Evolutionary conservation across 2,888 invertebrate genomes (phyloP).

Genomic region (Dexiosoma caninum): DNA sequence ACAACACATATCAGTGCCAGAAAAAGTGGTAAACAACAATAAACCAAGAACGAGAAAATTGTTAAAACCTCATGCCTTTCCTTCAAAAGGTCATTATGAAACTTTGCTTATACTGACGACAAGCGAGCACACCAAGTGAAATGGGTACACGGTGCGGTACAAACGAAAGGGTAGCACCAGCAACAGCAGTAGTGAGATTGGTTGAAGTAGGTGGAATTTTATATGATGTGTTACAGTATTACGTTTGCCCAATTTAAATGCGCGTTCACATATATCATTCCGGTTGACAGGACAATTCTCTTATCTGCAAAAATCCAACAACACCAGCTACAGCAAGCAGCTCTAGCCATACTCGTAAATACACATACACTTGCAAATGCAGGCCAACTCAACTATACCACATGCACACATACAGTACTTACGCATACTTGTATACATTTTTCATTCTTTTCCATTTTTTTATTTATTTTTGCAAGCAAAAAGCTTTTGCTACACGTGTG

Average conservation of each 20-base stretch:
- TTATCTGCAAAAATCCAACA: conserved; percentile 80
- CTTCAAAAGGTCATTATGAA: conserved; percentile 48
- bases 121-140: conserved; percentile 12
- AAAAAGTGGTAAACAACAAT: conserved; percentile 58
- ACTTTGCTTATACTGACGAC: conserved; percentile 45
- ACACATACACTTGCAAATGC: conserved; percentile 15
- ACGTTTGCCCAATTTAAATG: conserved; percentile 77
- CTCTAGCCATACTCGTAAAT: conserved; percentile 27
- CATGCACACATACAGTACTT: not conserved
- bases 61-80: conserved; percentile 53
- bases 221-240: conserved; percentile 62
- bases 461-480: conserved; percentile 35
- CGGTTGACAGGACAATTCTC: conserved; percentile 85
- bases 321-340: conserved; percentile 53
- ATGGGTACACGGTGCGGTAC: not conserved
- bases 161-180: not conserved
- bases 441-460: conserved; percentile 4
- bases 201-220: conserved; percentile 50
- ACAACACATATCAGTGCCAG: conserved; percentile 35
- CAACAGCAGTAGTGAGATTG: not conserved
- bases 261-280: conserved; percentile 82
- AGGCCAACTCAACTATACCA: conserved; percentile 32
- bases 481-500: conserved; percentile 29
- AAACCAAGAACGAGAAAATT: conserved; percentile 59
- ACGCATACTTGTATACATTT: not conserved